Base-by-base conservation (phyloP, 2,797 vertebrate genomes). In the Apogon talboti region DNA sequence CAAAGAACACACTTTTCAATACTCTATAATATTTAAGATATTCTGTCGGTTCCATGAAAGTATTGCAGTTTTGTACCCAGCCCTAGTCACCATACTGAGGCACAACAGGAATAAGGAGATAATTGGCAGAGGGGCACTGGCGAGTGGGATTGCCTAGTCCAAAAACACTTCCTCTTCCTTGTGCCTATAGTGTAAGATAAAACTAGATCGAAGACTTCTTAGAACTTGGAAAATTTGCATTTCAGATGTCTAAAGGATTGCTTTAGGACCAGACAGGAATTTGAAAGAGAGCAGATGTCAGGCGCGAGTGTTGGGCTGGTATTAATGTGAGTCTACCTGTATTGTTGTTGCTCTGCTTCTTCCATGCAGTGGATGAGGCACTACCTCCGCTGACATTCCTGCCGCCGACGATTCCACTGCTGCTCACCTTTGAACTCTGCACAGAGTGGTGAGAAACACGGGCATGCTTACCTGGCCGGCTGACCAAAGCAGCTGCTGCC, bases 401-500 rank as follows among this genome's bases (percentile, higher is more conserved):
- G 84, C 82, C 55, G 88, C 88, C 80, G 85, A 66, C 61, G 88
- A 84, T 70, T 66, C 93, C 83, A 63, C 86, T 91, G 89, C 93
- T 93, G 91, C 85, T 89, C 91, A 95, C 92, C 85, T 97, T 94
- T 92, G 94, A 91, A 89, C 93, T 81, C 88, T 93, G 92, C 82
- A 91, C 86, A 91, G 92, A 90, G 83, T 76, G 89, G 75, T 87
- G 90, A 79, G 89, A 86, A 86, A 85, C 65, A 3, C 92, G 93
- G 74, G 89, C 93, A 71, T 96, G 95, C 93, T 98, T 97, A 89
- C 96, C 94, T 83, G 95, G 92, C 92, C 96, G 94, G 86, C 91
- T 93, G 71, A 96, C 96, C 74, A 97, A 94, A 61, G 95, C 90
- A 10, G 95, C 95, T 60, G 95, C 95, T 7, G 92, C 92, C 75